phyloP scores from a whole-genome alignment of 2,888 invertebrate species.

The Sarcophaga subvicina region DNA sequence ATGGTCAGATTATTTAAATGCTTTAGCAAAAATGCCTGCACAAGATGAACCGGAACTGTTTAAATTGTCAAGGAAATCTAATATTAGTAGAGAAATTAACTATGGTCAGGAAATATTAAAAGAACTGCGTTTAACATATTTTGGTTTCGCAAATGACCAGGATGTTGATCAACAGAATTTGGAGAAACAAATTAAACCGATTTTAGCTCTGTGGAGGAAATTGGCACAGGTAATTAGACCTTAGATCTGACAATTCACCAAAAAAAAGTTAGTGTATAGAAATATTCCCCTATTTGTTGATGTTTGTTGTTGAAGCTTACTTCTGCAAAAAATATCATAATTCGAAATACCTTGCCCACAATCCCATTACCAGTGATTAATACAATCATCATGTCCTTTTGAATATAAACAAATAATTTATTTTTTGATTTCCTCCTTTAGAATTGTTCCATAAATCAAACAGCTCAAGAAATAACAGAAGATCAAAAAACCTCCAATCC shows the following conservation, averaged over 20 bases:
- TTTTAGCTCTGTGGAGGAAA: conserved; percentile 93
- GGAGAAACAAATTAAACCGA: conserved; percentile 86
- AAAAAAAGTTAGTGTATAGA: too few relatives aligned
- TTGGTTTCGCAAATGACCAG: conserved; percentile 64
- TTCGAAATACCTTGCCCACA: too few relatives aligned
- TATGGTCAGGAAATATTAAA: conserved; percentile 77
- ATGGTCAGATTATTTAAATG: conserved; percentile 79
- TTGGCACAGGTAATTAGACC: conserved; percentile 82
- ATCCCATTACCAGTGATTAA: too few relatives aligned
- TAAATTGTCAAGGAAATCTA: conserved; percentile 79
- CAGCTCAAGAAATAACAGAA: conserved; percentile 71
- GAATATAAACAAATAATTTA: not conserved
- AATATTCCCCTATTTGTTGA: too few relatives aligned
- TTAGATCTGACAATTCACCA: too few relatives aligned
- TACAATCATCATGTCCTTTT: too few relatives aligned
- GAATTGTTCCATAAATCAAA: conserved; percentile 74
- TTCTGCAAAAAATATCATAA: too few relatives aligned
- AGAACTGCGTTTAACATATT: conserved; percentile 76
- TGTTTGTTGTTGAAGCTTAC: too few relatives aligned
- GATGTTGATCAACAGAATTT: conserved; percentile 75
- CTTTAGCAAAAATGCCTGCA: conserved; percentile 78
- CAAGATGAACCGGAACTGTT: conserved; percentile 79
- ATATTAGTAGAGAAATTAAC: conserved; percentile 78
- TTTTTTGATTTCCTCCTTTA: conserved; percentile 62
- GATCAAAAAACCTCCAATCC: conserved; percentile 70